A percentile compares a stretch with the other conserved stretches of the same genome.
Evolutionary conservation across 2,113 vertebrate species (phyloP).

Genomic region (Ardeotis arabs): DNA sequence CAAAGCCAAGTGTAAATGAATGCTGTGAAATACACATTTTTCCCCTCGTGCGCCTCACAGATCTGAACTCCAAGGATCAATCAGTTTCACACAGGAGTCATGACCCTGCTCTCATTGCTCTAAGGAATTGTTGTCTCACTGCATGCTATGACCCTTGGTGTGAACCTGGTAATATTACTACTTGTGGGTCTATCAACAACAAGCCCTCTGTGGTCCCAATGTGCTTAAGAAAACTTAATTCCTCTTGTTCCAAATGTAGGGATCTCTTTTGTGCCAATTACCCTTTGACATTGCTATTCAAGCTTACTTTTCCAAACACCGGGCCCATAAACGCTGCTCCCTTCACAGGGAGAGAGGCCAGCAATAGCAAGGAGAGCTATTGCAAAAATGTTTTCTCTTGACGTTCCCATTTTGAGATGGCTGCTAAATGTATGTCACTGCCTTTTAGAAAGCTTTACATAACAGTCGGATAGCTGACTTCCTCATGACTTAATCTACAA

Average conservation of each 20-base stretch:
- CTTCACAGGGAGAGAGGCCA: not conserved
- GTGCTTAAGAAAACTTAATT: slow-evolving; percentile 52
- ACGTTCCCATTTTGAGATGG: not conserved
- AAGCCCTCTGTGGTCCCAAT: slow-evolving; percentile 39
- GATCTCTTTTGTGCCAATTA: slow-evolving; percentile 48
- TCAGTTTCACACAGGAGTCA: slow-evolving; percentile 19
- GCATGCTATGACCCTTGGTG: slow-evolving; percentile 16
- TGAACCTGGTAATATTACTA: slow-evolving; percentile 54
- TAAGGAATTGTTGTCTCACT: slow-evolving; percentile 51
- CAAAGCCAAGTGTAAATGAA: not conserved
- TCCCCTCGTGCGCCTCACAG: not conserved
- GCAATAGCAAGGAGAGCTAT: not conserved
- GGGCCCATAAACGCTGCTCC: not conserved
- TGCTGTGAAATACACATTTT: not conserved
- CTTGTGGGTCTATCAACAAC: slow-evolving; percentile 35
- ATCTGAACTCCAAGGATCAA: slow-evolving; percentile 37
- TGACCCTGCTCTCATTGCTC: slow-evolving; percentile 34
- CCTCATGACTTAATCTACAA: not conserved
- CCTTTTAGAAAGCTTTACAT: not conserved
- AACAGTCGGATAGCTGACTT: not conserved
- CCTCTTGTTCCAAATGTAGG: slow-evolving; percentile 29
- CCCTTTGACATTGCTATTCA: slow-evolving; percentile 28
- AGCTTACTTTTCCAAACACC: slow-evolving; percentile 22
- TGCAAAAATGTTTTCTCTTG: not conserved
- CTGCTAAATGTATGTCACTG: not conserved